phyloP scores from a whole-genome alignment of 2,888 invertebrate species.

The Pammene aurita region DNA sequence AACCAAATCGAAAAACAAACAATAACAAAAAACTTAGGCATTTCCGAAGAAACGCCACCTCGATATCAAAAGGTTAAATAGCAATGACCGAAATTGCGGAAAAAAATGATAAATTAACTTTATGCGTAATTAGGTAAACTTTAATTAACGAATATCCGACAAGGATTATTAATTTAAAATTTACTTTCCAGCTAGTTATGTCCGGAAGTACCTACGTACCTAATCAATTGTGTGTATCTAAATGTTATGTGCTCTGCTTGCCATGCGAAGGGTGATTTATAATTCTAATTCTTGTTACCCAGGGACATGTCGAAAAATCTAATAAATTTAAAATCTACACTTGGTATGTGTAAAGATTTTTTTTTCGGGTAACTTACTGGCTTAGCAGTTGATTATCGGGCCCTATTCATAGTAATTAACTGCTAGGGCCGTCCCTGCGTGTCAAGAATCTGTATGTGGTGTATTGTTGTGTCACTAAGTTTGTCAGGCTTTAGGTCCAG shows the following conservation, averaged over 20 bases:
- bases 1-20: constrained; percentile 36
- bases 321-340: background rate
- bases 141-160: constrained; percentile 8
- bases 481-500: constrained; percentile 21
- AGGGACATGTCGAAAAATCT: constrained; percentile 14
- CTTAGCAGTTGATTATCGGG: constrained; percentile 30
- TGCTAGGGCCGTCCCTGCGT: constrained; percentile 28
- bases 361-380: background rate
- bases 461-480: constrained; percentile 24
- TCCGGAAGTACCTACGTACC: constrained; percentile 6
- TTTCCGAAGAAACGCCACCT: background rate
- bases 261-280: constrained; percentile 35
- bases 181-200: constrained; percentile 33
- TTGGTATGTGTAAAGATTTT: background rate
- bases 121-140: constrained; percentile 27
- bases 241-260: constrained; percentile 29
- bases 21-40: background rate
- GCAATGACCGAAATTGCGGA: constrained; percentile 6
- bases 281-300: constrained; percentile 26
- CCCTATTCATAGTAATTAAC: constrained; percentile 13
- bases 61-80: constrained; percentile 13
- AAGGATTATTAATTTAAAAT: background rate
- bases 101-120: constrained; percentile 4
- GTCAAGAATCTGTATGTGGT: constrained; percentile 19
- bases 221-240: constrained; percentile 15